Evolutionary conservation across 2,888 invertebrate species (phyloP), one percentile per base, ranked within the genome.

Genomic region (Synanthedon tipuliformis): DNA sequence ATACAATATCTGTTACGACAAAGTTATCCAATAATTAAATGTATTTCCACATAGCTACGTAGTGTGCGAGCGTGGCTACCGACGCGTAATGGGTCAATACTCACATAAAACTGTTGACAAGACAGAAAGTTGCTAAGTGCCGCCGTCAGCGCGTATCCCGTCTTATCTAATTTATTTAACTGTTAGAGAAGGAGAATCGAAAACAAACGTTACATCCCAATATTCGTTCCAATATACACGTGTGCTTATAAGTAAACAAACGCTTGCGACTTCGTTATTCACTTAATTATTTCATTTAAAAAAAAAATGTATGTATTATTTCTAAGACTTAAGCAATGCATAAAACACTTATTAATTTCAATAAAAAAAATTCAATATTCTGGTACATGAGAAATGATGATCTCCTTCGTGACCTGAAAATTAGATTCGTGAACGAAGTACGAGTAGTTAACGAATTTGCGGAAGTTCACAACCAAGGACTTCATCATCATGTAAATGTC

Each of bases 131-230:
- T 73, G 64, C 68, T 74, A 77, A 78, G 78, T 78, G 76, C 70
- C 65, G 66, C 59, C 64, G 71, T 76, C 70, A 69, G 75, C 73
- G 60, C 66, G 69, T 71, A 71, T 71, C 67, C 68, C 65, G 71
- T 64, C 74, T 81, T 80, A 79, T 81, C 80, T 81, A 78, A 78
- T 81, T 79, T 81, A 81, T 78, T 78, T 79, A 75, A 78, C 77
- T 75, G 75, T 78, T 75, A 73, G 71, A 62, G 63, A 64, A 62
- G 65, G 58, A 65, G 63, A 68, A 68, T 69, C 70, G 73, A 75
- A 79, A 80, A 80, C 76, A 80, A 79, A 65, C 66, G 66, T 57
- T 59, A 18, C 61, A 61, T 59, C 59, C 50, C 18, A 41, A 40
- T 51, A 11, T 49, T 15, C 23, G 23, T 15, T 45, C 34, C 4